phyloP scores from a whole-genome alignment of 2,797 vertebrate species.

The Pangasius krempfi region DNA sequence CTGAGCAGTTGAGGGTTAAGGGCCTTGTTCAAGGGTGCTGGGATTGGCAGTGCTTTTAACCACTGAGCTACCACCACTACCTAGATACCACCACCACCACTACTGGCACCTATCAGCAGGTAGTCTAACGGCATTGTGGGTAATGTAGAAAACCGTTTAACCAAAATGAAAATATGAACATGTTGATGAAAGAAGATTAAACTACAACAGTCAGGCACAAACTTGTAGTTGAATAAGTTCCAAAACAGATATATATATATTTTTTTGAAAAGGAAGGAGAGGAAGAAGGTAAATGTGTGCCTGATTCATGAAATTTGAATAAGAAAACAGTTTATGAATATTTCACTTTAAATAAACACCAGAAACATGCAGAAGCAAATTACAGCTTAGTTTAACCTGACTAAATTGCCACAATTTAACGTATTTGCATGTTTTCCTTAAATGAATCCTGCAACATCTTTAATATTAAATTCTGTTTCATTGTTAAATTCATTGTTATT shows the following conservation, averaged over 20 bases:
- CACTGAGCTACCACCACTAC: background rate
- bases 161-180: background rate
- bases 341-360: background rate
- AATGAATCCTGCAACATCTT: background rate
- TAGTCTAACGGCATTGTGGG: background rate
- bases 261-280: background rate
- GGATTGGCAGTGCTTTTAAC: background rate
- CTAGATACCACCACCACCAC: too few relatives aligned
- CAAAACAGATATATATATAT: too few relatives aligned
- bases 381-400: background rate
- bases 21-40: background rate
- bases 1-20: background rate
- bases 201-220: background rate
- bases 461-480: constrained; percentile 6
- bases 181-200: background rate
- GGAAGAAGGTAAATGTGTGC: background rate
- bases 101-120: background rate
- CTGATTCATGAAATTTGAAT: background rate
- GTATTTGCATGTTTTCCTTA: background rate
- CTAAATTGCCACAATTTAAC: background rate
- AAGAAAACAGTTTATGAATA: background rate
- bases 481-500: background rate
- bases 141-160: background rate
- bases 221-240: background rate
- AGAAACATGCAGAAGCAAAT: background rate